phyloP scores from a whole-genome alignment of 2,113 vertebrate species.

The Tenrec ecaudatus region DNA sequence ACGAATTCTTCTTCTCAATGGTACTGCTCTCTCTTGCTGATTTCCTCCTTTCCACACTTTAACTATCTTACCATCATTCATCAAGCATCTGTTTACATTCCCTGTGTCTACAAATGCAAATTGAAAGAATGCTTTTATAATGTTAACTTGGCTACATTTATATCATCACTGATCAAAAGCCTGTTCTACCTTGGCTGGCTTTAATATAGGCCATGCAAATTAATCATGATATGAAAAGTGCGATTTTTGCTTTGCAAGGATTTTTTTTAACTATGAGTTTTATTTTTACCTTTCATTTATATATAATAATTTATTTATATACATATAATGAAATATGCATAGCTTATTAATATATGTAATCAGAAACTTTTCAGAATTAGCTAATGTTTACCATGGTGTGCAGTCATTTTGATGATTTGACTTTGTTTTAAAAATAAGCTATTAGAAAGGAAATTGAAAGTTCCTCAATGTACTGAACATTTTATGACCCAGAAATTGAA shows the following conservation, averaged over 20 bases:
- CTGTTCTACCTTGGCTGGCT: background rate
- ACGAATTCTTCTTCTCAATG: background rate
- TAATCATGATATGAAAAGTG: background rate
- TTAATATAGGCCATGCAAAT: background rate
- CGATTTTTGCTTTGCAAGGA: background rate
- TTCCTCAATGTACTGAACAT: constrained; percentile 30
- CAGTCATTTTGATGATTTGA: background rate
- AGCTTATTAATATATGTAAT: background rate
- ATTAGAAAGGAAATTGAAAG: background rate
- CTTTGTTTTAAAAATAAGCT: constrained; percentile 39
- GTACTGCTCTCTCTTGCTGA: background rate
- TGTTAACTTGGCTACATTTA: background rate
- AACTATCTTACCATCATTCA: background rate
- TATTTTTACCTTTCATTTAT: background rate
- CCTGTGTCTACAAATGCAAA: background rate
- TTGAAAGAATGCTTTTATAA: background rate
- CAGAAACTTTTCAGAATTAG: background rate
- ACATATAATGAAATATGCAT: too few relatives aligned
- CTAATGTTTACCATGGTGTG: background rate
- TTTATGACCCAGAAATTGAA: background rate
- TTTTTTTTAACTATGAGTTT: background rate
- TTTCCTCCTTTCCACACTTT: background rate
- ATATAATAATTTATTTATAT: background rate
- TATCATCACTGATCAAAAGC: background rate
- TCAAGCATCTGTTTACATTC: background rate